Percentiles rank a stretch among this genome's conserved stretches.
phyloP scores from a whole-genome alignment of 2,113 vertebrate genomes.

The Trematocara zebra region DNA sequence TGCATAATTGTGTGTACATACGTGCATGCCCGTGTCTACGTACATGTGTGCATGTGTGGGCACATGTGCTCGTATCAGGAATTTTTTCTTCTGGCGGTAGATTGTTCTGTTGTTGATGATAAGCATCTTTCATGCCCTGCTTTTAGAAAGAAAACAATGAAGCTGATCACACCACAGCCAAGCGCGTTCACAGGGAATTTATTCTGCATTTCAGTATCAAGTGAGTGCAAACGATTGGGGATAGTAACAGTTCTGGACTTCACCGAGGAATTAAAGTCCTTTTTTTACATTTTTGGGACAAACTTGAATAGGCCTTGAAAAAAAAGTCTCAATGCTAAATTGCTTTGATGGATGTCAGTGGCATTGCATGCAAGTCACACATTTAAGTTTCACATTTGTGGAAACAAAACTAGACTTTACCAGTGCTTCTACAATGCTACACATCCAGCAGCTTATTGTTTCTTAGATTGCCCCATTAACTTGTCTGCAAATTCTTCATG shows the following conservation, averaged over 20 bases:
- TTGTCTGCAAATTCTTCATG: neutral
- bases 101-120: slow-evolving; percentile 6
- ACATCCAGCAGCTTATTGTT: neutral
- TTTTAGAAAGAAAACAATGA: neutral
- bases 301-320: neutral
- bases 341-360: neutral
- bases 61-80: neutral
- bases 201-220: neutral
- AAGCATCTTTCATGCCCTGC: slow-evolving; percentile 2
- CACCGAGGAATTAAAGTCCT: neutral
- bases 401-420: neutral
- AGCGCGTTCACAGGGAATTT: neutral
- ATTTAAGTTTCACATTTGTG: neutral
- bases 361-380: neutral
- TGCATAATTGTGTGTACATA: neutral
- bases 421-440: neutral
- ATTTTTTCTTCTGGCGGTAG: neutral
- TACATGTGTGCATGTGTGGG: neutral
- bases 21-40: neutral
- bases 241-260: neutral
- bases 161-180: neutral
- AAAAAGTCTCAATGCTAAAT: neutral
- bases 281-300: neutral
- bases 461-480: neutral
- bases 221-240: neutral